Conservation (phyloP, 2,888 invertebrate species). For the Dicyrtomina minuta region DNA sequence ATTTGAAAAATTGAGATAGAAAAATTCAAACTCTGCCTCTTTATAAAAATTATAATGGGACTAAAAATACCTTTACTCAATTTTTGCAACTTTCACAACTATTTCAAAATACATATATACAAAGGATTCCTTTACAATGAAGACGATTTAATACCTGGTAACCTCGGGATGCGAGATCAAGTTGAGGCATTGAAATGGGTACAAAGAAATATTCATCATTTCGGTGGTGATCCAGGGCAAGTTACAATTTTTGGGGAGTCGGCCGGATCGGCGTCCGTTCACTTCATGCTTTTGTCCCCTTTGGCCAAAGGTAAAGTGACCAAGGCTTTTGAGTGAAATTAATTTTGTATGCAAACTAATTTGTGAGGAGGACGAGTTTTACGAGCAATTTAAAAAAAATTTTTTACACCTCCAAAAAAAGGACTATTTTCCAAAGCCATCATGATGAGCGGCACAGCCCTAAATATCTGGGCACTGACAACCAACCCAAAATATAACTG, state of each 20-base stretch:
- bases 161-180: conserved; percentile 21
- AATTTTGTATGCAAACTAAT: no score
- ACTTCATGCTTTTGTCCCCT: conserved; percentile 2
- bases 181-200: conserved; percentile 13
- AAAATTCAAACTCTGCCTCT: no score
- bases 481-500: neutral
- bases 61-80: no score
- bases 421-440: conserved; percentile 16
- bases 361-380: no score
- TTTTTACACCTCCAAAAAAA: no score
- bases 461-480: conserved; percentile 7
- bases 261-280: conserved; percentile 12
- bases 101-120: no score
- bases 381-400: no score
- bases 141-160: conserved; percentile 16
- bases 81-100: no score
- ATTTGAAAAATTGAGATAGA: no score
- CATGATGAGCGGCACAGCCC: conserved; percentile 6
- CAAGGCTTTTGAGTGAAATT: no score
- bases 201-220: conserved; percentile 27
- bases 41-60: no score
- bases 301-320: conserved; percentile 8
- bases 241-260: conserved; percentile 27
- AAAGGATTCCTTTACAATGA: conserved; percentile 28
- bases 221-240: no score